Conservation (phyloP, 1,140 invertebrate species). For the Acarapis woodi region DNA sequence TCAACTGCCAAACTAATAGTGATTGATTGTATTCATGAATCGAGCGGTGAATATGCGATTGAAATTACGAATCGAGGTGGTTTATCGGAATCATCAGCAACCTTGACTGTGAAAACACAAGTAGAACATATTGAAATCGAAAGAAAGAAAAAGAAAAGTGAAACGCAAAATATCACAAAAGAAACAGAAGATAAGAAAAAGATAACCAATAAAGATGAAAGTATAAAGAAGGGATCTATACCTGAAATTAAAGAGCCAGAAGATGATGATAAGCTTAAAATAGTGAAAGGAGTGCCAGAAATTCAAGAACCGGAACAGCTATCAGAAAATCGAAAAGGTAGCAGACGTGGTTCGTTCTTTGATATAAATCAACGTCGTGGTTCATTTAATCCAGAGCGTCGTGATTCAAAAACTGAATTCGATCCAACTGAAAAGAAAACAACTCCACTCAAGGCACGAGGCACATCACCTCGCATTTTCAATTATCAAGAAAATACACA, state of each 20-base stretch:
- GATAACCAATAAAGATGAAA: neutral
- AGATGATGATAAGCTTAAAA: conserved; percentile 11
- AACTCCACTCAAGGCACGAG: conserved; percentile 42
- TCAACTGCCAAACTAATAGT: conserved; percentile 40
- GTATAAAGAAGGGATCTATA: conserved; percentile 15
- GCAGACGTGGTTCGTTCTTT: conserved; percentile 1
- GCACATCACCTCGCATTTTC: conserved; percentile 52
- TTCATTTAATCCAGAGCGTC: conserved; percentile 9
- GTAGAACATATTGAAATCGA: conserved; percentile 19
- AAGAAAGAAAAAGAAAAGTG: conserved; percentile 15
- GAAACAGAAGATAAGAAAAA: neutral
- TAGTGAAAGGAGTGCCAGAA: conserved; percentile 6
- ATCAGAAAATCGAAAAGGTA: neutral
- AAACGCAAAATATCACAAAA: neutral
- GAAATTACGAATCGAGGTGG: conserved; percentile 51
- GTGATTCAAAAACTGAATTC: conserved; percentile 10
- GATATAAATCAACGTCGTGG: neutral
- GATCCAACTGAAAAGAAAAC: conserved; percentile 69
- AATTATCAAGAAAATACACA: conserved; percentile 66
- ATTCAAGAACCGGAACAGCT: neutral
- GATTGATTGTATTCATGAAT: conserved; percentile 31
- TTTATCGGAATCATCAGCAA: conserved; percentile 42
- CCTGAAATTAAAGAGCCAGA: conserved; percentile 12
- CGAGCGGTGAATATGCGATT: conserved; percentile 41
- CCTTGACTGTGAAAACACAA: conserved; percentile 30